Evolutionary conservation across 2,797 vertebrate species (phyloP).

Genomic region (Pelodytes ibericus): DNA sequence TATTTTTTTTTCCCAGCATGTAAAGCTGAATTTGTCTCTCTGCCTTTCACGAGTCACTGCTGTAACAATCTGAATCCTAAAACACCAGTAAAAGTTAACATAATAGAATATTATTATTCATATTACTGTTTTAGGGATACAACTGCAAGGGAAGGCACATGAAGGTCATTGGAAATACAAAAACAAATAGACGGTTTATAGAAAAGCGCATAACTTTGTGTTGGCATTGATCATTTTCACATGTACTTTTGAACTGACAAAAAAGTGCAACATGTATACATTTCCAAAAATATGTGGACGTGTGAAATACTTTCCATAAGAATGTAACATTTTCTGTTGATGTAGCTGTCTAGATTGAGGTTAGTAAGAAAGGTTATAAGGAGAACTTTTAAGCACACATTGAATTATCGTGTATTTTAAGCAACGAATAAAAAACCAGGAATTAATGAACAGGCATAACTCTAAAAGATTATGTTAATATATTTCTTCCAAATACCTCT

Average conservation of each 20-base stretch:
- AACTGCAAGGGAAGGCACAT: slow-evolving; percentile 18
- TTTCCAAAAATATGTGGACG: background rate
- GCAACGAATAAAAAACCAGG: background rate
- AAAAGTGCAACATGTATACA: background rate
- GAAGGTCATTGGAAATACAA: slow-evolving; percentile 30
- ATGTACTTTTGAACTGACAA: background rate
- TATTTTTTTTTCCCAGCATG: slow-evolving; percentile 10
- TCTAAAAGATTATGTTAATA: slow-evolving; percentile 15
- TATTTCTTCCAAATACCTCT: slow-evolving; percentile 5
- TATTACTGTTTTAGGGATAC: slow-evolving; percentile 42
- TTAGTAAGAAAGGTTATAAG: background rate
- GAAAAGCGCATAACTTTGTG: background rate
- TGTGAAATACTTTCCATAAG: background rate
- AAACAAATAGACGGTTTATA: background rate
- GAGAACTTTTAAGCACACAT: background rate
- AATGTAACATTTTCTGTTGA: background rate
- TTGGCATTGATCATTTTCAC: too few species aligned
- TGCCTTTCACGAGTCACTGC: slow-evolving; percentile 40
- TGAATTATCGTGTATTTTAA: slow-evolving; percentile 20
- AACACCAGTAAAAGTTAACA: slow-evolving; percentile 47
- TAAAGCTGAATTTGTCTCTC: slow-evolving; percentile 36
- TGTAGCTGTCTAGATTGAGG: slow-evolving; percentile 15
- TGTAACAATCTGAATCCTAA: slow-evolving; percentile 39
- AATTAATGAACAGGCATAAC: slow-evolving; percentile 17
- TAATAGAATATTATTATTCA: slow-evolving; percentile 51